A percentile compares a stretch with the other conserved stretches of the same genome.
phyloP scores from a whole-genome alignment of 2,113 vertebrate species.

The Lamprotornis superbus region DNA sequence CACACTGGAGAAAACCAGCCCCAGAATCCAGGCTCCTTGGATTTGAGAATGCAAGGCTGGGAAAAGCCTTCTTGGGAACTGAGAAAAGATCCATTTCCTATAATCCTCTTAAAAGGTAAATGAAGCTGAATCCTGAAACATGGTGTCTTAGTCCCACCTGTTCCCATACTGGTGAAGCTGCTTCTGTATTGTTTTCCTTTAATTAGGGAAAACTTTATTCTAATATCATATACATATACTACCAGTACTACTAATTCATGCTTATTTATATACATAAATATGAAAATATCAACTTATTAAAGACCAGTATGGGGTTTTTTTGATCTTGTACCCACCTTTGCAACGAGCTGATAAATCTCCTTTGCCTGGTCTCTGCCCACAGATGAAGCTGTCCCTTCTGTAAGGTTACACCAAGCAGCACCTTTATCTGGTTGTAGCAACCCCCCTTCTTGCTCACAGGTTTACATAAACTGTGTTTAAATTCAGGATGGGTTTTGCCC shows the following conservation, averaged over 20 bases:
- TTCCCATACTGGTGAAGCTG: background rate
- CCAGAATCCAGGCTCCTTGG: background rate
- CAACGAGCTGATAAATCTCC: background rate
- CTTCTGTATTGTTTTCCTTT: background rate
- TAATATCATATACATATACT: background rate
- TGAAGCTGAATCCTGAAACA: background rate
- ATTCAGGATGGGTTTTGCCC: background rate
- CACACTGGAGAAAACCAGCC: background rate
- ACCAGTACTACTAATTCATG: background rate
- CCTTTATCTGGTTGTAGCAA: background rate
- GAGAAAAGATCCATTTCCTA: background rate
- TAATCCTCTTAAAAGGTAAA: background rate
- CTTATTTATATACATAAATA: background rate
- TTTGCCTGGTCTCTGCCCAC: background rate
- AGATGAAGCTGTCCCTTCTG: background rate
- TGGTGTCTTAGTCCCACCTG: rapidly evolving
- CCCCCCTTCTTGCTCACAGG: background rate
- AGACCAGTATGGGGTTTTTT: background rate
- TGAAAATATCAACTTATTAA: background rate
- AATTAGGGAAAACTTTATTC: background rate
- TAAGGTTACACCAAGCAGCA: background rate
- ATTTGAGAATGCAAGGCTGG: background rate
- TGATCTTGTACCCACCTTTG: background rate
- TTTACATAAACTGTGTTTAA: background rate
- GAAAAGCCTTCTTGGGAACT: background rate